Base-by-base conservation (phyloP, 2,888 invertebrate species). In the Athrips mouffetella region DNA sequence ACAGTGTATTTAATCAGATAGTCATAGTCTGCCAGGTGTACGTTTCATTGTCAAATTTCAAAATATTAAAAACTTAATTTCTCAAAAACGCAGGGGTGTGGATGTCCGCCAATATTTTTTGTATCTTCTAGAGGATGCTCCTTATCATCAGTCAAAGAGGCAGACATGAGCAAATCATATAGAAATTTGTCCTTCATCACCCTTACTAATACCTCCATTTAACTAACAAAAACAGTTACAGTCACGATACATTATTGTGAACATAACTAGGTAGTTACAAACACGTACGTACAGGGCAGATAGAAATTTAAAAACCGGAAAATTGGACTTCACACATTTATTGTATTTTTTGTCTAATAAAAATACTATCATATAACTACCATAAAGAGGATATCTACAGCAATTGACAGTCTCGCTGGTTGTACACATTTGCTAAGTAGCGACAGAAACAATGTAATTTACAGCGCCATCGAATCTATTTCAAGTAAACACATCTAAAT, bases 281-380 rank as follows among this genome's bases (percentile, higher is more conserved):
- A n/a, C n/a, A n/a, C n/a, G n/a, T n/a, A 27, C 7, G 3, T 8
- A 27, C 27, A 35, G 3, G 18, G 16, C n/a, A 35, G 5, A 2
- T 7, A 10, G 8, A 30, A 11, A 21, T 31, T 31, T 44, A 5
- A 67, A 67, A 65, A 68, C 61, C 54, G 53, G 44, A 48, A 51
- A 51, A 57, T 64, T 82, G 84, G 86, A 87, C 87, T 87, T 86
- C 88, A 88, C 88, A 88, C 88, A 86, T 87, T 88, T 88, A 87
- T 88, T 88, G 86, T 86, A 86, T 87, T 88, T n/a, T 86, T 83
- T 73, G 85, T 87, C 88, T 88, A 88, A 85, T 88, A 88, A 88
- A 87, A 88, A 88, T 88, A 87, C 84, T 86, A 80, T 86, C 37
- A 77, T 62, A 77, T 82, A 63, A 80, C 81, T 86, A 85, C 82